Evolutionary conservation across 2,888 invertebrate species (phyloP), one percentile per base, ranked within the genome.

Genomic region (Phragmatobia fuliginosa): DNA sequence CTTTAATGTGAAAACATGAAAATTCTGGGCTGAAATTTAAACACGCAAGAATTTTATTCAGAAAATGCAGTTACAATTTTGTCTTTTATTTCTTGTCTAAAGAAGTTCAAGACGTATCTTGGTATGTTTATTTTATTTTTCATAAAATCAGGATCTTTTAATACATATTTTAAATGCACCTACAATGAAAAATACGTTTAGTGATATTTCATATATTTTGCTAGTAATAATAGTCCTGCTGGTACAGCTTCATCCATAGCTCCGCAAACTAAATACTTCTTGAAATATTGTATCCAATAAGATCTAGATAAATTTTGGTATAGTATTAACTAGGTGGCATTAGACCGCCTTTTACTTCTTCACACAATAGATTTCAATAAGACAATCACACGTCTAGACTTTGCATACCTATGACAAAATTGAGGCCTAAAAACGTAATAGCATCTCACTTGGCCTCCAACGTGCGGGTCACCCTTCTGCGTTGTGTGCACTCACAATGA

Each of bases 71-170:
- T 31, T 32, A 62, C 52, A 11, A 14, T 49, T n/a, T 33, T 63
- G n/a, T 25, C 7, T 36, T 64, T 67, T 52, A 36, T 67, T 67
- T 49, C 7, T 21, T 31, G 10, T 61, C n/a, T 36, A 52, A 62
- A 61, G 21, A 49, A 63, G 31, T 61, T 36, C 11, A 21, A 52
- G 31, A 49, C 52, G 38, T 52, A 18, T 56, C 52, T 21, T 3
- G 28, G 32, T 63, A 32, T 32, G 33, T 67, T 18, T 36, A 62
- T 36, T 41, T 61, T 49, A 59, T 28, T n/a, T 67, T 60, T 60
- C 16, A 60, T 45, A 60, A 32, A 66, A 33, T 36, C 45, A 16
- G 33, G 33, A 21, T 25, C 7, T 33, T 33, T 49, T 45, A n/a
- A n/a, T n/a, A n/a, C n/a, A n/a, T n/a, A n/a, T n/a, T n/a, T n/a